Evolutionary conservation across 2,113 vertebrate species (phyloP).

Genomic region (Illadopsis cleaveri): DNA sequence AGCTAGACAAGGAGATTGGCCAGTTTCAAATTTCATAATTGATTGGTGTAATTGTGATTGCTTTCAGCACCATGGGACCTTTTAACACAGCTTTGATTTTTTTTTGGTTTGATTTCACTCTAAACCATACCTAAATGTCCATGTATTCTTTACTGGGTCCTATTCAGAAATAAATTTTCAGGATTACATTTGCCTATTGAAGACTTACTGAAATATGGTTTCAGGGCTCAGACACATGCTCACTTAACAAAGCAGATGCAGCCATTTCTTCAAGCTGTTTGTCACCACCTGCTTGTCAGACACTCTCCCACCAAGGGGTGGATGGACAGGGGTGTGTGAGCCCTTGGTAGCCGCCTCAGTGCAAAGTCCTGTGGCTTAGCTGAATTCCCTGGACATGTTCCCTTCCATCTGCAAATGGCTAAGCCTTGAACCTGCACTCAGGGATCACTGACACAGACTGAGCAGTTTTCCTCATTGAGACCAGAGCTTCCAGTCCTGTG

Average conservation of each 20-base stretch:
- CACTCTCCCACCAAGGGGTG: not conserved
- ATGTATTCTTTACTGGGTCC: not conserved
- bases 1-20: not conserved
- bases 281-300: constrained; percentile 30
- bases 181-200: not conserved
- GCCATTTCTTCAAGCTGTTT: not conserved
- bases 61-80: not conserved
- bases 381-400: not conserved
- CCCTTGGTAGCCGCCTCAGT: not conserved
- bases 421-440: not conserved
- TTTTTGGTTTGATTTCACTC: not conserved
- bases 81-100: not conserved
- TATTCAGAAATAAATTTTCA: not conserved
- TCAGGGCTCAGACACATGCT: constrained; percentile 19
- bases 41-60: not conserved
- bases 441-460: not conserved
- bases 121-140: not conserved
- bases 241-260: constrained; percentile 30
- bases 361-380: not conserved
- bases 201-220: constrained; percentile 1
- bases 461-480: not conserved
- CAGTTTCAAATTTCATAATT: not conserved
- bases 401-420: not conserved
- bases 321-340: not conserved
- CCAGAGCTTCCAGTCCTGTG: not conserved